Evolutionary conservation across 92 coral and sea anemone species (phyloP).

Genomic region (Palythoa caribaeorum): DNA sequence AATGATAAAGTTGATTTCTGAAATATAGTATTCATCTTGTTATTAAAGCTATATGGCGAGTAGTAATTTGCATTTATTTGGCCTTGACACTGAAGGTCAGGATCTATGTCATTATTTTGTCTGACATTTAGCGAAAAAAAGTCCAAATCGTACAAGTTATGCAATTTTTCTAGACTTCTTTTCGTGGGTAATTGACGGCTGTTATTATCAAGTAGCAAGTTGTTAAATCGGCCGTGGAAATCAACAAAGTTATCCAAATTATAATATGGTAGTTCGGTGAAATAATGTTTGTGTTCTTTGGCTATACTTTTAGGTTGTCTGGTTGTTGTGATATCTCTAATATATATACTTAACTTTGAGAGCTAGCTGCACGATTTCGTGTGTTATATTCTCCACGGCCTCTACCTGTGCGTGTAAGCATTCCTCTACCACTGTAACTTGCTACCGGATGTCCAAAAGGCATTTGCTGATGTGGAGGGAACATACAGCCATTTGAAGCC

Average conservation of each 20-base stretch:
- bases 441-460: background rate
- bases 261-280: slow-evolving; percentile 9
- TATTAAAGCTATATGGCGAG: slow-evolving; percentile 24
- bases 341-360: slow-evolving; percentile 1
- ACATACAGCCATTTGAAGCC: slow-evolving; percentile 1
- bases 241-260: background rate
- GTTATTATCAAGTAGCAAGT: background rate
- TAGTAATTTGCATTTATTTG: slow-evolving; percentile 13
- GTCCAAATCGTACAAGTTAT: slow-evolving; percentile 6
- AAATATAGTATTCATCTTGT: background rate
- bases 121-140: slow-evolving; percentile 17
- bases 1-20: background rate
- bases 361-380: slow-evolving; percentile 12
- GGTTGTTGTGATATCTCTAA: slow-evolving; percentile 1
- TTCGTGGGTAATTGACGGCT: slow-evolving; percentile 4
- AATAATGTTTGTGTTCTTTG: background rate
- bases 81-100: slow-evolving; percentile 12
- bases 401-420: background rate
- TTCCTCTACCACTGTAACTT: background rate
- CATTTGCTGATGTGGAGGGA: background rate
- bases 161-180: background rate
- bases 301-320: background rate
- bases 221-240: slow-evolving; percentile 7
- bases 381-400: slow-evolving; percentile 14
- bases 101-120: slow-evolving; percentile 10